phyloP scores from a whole-genome alignment of 2,888 invertebrate species.

The Drosophila yooni region DNA sequence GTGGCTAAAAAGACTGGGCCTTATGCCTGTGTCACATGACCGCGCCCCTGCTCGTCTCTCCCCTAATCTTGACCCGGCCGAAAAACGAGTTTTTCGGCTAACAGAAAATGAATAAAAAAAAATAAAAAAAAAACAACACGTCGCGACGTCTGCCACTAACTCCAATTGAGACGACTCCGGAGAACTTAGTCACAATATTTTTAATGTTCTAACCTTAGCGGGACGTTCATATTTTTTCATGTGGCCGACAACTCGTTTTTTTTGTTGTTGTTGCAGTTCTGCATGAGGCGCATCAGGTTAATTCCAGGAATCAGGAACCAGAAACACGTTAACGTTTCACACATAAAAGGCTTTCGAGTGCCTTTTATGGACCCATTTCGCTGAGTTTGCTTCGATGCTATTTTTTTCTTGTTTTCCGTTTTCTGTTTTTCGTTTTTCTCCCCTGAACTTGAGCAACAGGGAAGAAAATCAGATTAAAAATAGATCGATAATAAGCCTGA shows the following conservation, averaged over 20 bases:
- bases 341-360: constrained; percentile 63
- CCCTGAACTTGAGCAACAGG: constrained; percentile 66
- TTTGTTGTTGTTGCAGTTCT: constrained; percentile 10
- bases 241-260: constrained; percentile 21
- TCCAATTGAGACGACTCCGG: constrained; percentile 43
- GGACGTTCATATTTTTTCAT: constrained; percentile 23
- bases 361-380: constrained; percentile 60
- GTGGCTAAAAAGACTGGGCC: constrained; percentile 47
- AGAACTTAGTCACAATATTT: constrained; percentile 52
- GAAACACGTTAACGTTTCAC: constrained; percentile 53
- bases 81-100: constrained; percentile 69
- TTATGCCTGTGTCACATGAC: constrained; percentile 68
- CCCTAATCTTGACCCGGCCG: constrained; percentile 42
- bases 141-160: constrained; percentile 55
- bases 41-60: constrained; percentile 40
- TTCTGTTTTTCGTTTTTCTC: constrained; percentile 21
- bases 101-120: constrained; percentile 21
- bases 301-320: constrained; percentile 63
- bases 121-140: constrained; percentile 29
- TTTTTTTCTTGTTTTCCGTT: constrained; percentile 19
- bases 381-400: constrained; percentile 40
- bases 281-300: constrained; percentile 41
- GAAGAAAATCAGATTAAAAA: constrained; percentile 62
- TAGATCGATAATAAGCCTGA: constrained; percentile 63
- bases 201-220: constrained; percentile 55